These are phyloP conservation scores for Nematolebias whitei DNA, from an alignment of 2,113 vertebrate genomes.

Conservation along the genomic window DNA sequence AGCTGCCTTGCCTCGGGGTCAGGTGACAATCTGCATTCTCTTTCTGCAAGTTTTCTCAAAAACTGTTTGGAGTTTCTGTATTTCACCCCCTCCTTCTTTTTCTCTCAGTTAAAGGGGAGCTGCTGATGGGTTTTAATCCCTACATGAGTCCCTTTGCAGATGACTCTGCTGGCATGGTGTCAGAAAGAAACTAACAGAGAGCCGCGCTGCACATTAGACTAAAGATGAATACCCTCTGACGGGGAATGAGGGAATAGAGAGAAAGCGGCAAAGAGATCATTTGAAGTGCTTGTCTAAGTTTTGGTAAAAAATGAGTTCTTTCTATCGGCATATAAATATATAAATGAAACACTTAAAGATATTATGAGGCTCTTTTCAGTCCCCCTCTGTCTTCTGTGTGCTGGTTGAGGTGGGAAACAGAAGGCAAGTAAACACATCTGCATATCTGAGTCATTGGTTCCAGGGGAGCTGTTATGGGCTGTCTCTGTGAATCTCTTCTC, in stretches of 20 bases:
- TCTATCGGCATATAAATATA: constrained; percentile 73
- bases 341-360: constrained; percentile 79
- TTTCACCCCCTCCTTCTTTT: constrained; percentile 27
- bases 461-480: constrained; percentile 76
- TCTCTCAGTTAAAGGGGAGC: constrained; percentile 65
- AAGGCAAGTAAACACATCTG: constrained; percentile 80
- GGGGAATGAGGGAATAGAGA: constrained; percentile 68
- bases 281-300: constrained; percentile 80
- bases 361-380: constrained; percentile 73
- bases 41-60: constrained; percentile 76
- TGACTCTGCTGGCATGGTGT: constrained; percentile 74
- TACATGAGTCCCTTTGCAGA: constrained; percentile 76
- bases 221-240: constrained; percentile 73
- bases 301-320: constrained; percentile 70
- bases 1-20: constrained; percentile 79
- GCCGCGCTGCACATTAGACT: constrained; percentile 71
- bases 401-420: constrained; percentile 70
- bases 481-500: constrained; percentile 72
- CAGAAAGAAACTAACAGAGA: constrained; percentile 77
- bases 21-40: constrained; percentile 80
- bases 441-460: constrained; percentile 81
- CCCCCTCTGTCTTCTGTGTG: constrained; percentile 62
- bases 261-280: constrained; percentile 66
- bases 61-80: constrained; percentile 65
- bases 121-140: constrained; percentile 78